Conservation (phyloP, 2,888 invertebrate genomes). For the Octodonta nipae region DNA sequence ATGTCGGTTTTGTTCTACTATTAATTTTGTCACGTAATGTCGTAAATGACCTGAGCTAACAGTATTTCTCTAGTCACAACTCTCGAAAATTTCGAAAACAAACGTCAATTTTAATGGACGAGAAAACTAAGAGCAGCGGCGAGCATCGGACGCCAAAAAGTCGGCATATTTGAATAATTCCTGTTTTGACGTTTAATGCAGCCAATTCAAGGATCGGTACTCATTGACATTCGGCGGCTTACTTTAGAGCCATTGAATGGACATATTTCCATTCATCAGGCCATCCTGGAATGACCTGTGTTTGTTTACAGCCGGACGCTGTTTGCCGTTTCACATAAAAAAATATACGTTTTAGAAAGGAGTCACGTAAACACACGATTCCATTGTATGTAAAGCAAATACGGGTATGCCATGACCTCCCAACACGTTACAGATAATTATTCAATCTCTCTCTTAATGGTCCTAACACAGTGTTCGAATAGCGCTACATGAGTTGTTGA, state of each 20-base stretch:
- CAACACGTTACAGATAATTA: constrained; percentile 34
- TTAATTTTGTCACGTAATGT: too few species aligned
- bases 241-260: constrained; percentile 22
- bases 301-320: constrained; percentile 16
- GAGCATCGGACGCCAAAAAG: constrained; percentile 1
- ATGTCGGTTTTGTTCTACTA: too few species aligned
- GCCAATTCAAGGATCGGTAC: constrained; percentile 14
- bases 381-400: constrained; percentile 35
- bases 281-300: constrained; percentile 17
- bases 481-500: too few species aligned
- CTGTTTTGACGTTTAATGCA: constrained; percentile 9
- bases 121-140: background rate
- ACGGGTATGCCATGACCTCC: constrained; percentile 31
- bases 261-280: constrained; percentile 29
- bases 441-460: constrained; percentile 28
- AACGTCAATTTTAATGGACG: background rate
- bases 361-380: constrained; percentile 33
- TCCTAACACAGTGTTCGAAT: too few species aligned
- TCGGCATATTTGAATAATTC: constrained; percentile 4
- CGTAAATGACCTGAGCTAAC: too few species aligned
- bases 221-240: constrained; percentile 26
- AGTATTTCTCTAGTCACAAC: too few species aligned
- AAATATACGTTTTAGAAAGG: constrained; percentile 31
- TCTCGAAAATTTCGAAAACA: background rate
- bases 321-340: constrained; percentile 24